Conservation (phyloP, 2,113 vertebrate species). For the Thunnus maccoyii region DNA sequence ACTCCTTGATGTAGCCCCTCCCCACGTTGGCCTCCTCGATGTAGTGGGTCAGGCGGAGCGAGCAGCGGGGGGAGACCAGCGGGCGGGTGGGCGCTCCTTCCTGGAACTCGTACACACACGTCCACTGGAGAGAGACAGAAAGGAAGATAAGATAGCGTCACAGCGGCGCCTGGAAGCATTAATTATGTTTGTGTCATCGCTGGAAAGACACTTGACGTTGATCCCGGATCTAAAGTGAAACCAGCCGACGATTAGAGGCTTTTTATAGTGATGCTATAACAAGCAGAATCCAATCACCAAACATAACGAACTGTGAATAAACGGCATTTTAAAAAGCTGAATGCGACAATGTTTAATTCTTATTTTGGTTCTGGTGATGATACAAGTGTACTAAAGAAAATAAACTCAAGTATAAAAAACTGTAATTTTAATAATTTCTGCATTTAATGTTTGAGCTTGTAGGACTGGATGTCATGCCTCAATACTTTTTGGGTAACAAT, state of each 20-base stretch:
- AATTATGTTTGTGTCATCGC: neutral
- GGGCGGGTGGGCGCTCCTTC: slow-evolving; percentile 88
- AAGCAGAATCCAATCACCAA: neutral
- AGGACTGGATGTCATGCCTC: no score
- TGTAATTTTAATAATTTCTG: neutral
- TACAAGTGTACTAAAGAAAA: no score
- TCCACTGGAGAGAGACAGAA: slow-evolving; percentile 88
- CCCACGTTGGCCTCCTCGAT: slow-evolving; percentile 98
- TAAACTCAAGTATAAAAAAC: no score
- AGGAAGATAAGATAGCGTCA: slow-evolving; percentile 2
- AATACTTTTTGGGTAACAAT: no score
- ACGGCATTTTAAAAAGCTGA: neutral
- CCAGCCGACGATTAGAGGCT: neutral
- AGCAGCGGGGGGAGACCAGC: slow-evolving; percentile 92
- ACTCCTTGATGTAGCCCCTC: slow-evolving; percentile 97
- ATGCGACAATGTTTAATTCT: neutral
- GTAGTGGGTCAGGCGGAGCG: slow-evolving; percentile 95
- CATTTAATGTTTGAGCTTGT: neutral
- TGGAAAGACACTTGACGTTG: neutral
- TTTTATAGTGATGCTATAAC: neutral
- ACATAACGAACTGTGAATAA: neutral
- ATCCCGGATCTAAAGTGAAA: neutral
- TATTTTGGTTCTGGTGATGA: neutral
- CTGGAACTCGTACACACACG: slow-evolving; percentile 99
- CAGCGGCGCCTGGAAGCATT: neutral